Conservation (phyloP, 1,140 invertebrate species). For the Drosophila triauraria region DNA sequence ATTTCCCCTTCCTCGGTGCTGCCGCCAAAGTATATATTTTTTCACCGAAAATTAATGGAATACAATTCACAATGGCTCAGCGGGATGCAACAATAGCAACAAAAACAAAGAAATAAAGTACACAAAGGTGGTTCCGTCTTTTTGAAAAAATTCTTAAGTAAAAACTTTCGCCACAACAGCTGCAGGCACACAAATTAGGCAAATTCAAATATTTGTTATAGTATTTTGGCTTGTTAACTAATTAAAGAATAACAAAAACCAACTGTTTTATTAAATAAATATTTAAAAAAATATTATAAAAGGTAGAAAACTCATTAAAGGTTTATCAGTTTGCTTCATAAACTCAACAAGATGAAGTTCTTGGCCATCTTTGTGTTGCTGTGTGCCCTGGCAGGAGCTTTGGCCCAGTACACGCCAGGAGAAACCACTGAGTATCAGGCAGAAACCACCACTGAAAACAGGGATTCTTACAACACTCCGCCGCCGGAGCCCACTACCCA, state of each 20-base stretch:
- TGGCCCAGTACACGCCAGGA: background rate
- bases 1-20: slow-evolving; percentile 5
- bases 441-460: background rate
- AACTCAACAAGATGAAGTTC: slow-evolving; percentile 14
- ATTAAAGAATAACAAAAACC: background rate
- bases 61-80: slow-evolving; percentile 36
- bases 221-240: background rate
- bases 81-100: slow-evolving; percentile 9
- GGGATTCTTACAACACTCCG: background rate
- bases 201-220: slow-evolving; percentile 22
- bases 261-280: slow-evolving; percentile 3
- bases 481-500: background rate
- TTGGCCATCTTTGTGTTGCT: background rate
- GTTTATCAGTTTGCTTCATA: slow-evolving; percentile 1
- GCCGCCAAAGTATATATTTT: background rate
- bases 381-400: background rate
- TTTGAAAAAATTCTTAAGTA: background rate
- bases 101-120: slow-evolving; percentile 1
- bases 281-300: background rate
- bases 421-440: background rate
- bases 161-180: background rate
- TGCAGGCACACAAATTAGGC: slow-evolving; percentile 8
- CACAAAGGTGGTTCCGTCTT: slow-evolving; percentile 10
- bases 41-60: slow-evolving; percentile 20
- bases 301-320: background rate